A percentile compares a stretch with the other conserved stretches of the same genome.
These are phyloP conservation scores for Archilochus colubris DNA, from an alignment of 2,113 vertebrate species.

Conservation along the genomic window DNA sequence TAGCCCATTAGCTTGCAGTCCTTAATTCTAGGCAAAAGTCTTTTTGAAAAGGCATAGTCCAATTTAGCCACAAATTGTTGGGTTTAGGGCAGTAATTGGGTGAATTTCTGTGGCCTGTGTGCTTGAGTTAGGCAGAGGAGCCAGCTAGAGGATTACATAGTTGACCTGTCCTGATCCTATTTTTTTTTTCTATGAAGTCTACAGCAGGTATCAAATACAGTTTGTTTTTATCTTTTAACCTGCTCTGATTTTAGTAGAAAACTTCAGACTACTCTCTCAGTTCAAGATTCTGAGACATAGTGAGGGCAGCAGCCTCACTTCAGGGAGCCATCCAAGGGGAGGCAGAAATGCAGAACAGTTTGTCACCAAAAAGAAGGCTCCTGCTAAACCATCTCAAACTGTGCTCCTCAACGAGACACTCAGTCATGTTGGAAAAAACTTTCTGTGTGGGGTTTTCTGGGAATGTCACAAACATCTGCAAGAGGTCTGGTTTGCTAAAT, in stretches of 20 bases:
- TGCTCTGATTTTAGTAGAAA: not conserved
- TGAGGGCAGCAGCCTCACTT: not conserved
- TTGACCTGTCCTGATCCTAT: not conserved
- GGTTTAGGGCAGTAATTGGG: slow-evolving; percentile 23
- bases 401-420: not conserved
- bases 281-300: not conserved
- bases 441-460: not conserved
- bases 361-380: not conserved
- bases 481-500: not conserved
- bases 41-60: slow-evolving; percentile 14
- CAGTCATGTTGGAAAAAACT: not conserved
- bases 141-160: not conserved
- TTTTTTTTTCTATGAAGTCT: not conserved
- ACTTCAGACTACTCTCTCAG: not conserved
- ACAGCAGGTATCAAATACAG: not conserved
- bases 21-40: slow-evolving; percentile 3
- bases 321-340: not conserved
- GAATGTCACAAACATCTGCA: not conserved
- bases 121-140: not conserved
- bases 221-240: not conserved
- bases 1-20: not conserved
- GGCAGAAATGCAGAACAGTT: not conserved
- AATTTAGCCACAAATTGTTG: slow-evolving; percentile 36
- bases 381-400: not conserved
- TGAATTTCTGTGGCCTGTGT: not conserved